A percentile compares a stretch with the other conserved stretches of the same genome.
These are phyloP conservation scores for Manduca sexta DNA, from an alignment of 1,140 invertebrate species.

Conservation along the genomic window DNA sequence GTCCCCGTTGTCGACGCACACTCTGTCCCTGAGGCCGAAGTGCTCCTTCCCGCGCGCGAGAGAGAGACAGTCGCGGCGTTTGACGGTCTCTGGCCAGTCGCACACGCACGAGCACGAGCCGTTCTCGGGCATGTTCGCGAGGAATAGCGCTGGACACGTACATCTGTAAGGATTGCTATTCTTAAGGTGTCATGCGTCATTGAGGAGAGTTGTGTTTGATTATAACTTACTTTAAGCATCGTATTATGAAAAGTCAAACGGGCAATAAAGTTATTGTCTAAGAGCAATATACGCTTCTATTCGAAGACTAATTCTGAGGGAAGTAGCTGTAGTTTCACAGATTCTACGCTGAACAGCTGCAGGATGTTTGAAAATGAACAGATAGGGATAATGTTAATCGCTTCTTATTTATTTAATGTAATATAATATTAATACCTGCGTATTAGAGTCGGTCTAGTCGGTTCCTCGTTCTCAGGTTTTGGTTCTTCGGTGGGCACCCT, in stretches of 20 bases:
- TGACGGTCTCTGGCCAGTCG: constrained; percentile 65
- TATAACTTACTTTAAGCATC: too few species aligned
- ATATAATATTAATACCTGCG: constrained; percentile 28
- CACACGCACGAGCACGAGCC: constrained; percentile 81
- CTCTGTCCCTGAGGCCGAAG: constrained; percentile 79
- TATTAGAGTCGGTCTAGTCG: constrained; percentile 43
- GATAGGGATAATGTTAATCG: too few species aligned
- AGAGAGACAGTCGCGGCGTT: constrained; percentile 78
- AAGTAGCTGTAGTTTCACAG: too few species aligned
- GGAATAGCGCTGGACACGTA: constrained; percentile 81
- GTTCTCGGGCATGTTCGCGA: constrained; percentile 72
- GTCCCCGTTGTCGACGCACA: constrained; percentile 78
- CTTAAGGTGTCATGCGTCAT: too few species aligned
- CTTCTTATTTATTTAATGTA: too few species aligned
- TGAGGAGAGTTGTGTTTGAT: too few species aligned
- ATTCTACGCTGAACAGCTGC: too few species aligned
- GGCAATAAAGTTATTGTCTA: too few species aligned
- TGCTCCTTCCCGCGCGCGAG: constrained; percentile 80
- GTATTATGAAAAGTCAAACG: too few species aligned
- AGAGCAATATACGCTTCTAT: too few species aligned
- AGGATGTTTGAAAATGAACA: too few species aligned
- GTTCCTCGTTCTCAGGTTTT: constrained; percentile 30
- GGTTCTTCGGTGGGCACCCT: constrained; percentile 41
- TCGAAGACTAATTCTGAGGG: too few species aligned
- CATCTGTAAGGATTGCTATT: constrained; percentile 73